Evolutionary conservation across 2,113 vertebrate species (phyloP), one percentile per base, ranked within the genome.

Genomic region (Daboia siamensis): DNA sequence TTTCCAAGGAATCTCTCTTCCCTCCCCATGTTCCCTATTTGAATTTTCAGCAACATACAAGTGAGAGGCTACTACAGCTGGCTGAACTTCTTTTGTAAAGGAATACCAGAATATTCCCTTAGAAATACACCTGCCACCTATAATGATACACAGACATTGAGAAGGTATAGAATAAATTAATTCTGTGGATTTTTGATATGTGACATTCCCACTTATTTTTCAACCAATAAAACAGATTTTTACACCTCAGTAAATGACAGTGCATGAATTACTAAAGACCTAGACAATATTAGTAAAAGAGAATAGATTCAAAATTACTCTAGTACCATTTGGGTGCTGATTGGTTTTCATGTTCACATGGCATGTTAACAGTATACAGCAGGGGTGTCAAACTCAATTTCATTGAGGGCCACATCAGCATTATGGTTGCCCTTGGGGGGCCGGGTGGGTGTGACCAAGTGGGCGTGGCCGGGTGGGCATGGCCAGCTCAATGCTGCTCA

Each of bases 1-100:
- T 90, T 56, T 74, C 57, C 46, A 90, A 92, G 88, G 88, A 52
- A 90, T 48, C 74, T 20, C 46, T 39, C 44, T 24, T 44, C 84
- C 52, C 57, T 44, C 13, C 46, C 51, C 24, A 48, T n/a, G 39
- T 44, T 10, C 46, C 57, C 24, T 15, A 3, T 21, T 80, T 56
- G 46, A 91, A 57, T 48, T 89, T 17, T 61, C 21, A 64, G 87
- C 80, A 86, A 51, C 54, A 26, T 55, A 24, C 90, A 91, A n/a
- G 17, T 91, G 48, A 51, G 21, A 56, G 54, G 85, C 44, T 13
- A n/a, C 86, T 86, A 59, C 3, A 52, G 24, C 55, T 91, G 86
- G 93, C 0, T 93, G 87, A 93, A 85, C 86, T 85, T 93, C 29
- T 56, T 91, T 80, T 88, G 52, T 26, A n/a, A 51, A 61, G 6